Evolutionary conservation across 2,113 vertebrate genomes (phyloP).

Genomic region (Microtus ochrogaster): DNA sequence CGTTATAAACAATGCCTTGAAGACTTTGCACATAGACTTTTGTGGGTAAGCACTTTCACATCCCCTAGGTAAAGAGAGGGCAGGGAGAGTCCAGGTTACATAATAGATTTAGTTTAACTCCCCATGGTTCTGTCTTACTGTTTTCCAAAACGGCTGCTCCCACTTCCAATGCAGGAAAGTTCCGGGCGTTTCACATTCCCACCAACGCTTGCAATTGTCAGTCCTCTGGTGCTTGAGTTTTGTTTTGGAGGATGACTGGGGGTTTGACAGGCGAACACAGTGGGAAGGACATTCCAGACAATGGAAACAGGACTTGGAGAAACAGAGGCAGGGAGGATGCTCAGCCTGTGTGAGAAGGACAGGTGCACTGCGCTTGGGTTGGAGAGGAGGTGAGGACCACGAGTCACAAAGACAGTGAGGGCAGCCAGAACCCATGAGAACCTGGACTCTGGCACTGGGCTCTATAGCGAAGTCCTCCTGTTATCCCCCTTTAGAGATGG

Average conservation of each 20-base stretch:
- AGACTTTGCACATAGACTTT: not conserved
- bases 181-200: rapidly evolving
- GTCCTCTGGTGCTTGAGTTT: not conserved
- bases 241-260: not conserved
- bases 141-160: not conserved
- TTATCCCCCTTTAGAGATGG: not conserved
- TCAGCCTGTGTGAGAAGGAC: not conserved
- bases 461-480: not conserved
- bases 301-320: not conserved
- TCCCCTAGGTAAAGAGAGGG: not conserved
- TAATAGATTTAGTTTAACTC: not conserved
- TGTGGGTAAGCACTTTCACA: not conserved
- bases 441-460: not conserved
- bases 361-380: not conserved
- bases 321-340: not conserved
- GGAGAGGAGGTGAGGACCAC: not conserved
- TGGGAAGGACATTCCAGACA: not conserved
- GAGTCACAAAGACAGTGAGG: not conserved
- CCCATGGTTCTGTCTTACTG: rapidly evolving
- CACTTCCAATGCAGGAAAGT: rapidly evolving
- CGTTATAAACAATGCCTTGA: not conserved
- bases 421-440: too few relatives aligned
- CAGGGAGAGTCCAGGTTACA: not conserved
- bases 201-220: rapidly evolving
- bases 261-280: not conserved